phyloP scores from a whole-genome alignment of 2,888 invertebrate species.

The Vanessa cardui region DNA sequence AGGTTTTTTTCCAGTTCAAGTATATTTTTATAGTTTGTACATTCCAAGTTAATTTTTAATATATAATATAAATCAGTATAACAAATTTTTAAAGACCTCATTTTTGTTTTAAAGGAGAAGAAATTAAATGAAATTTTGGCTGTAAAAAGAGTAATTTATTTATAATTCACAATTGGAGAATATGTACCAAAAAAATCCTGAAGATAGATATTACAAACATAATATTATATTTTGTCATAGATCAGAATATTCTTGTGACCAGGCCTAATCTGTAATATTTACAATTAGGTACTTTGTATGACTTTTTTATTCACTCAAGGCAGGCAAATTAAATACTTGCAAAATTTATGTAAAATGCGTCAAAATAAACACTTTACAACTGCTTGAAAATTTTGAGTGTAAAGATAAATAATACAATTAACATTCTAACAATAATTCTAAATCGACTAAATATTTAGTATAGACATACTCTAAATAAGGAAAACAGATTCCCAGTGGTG shows the following conservation, averaged over 20 bases:
- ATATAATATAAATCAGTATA: too few relatives aligned
- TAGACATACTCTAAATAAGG: conserved; percentile 72
- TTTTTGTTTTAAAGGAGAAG: background rate
- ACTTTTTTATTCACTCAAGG: conserved; percentile 48
- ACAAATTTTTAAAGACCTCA: too few relatives aligned
- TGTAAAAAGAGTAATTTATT: conserved; percentile 81
- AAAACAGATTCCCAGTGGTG: conserved; percentile 69
- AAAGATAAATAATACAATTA: conserved; percentile 81
- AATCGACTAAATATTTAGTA: conserved; percentile 79
- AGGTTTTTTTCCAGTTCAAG: too few relatives aligned
- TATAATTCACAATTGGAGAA: conserved; percentile 76
- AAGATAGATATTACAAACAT: conserved; percentile 66
- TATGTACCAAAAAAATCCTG: conserved; percentile 70
- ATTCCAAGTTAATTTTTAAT: too few relatives aligned
- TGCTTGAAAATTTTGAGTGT: conserved; percentile 70
- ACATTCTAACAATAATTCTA: conserved; percentile 74
- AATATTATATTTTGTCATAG: conserved; percentile 35
- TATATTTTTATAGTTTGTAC: too few relatives aligned
- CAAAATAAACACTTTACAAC: conserved; percentile 52
- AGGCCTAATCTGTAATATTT: conserved; percentile 41
- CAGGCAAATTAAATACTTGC: conserved; percentile 51
- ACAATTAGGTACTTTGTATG: conserved; percentile 49
- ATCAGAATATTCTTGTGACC: conserved; percentile 59
- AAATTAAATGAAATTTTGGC: conserved; percentile 42
- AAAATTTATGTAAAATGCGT: conserved; percentile 58